Conservation (phyloP, 2,113 vertebrate genomes). For the Crotalus tigris region DNA sequence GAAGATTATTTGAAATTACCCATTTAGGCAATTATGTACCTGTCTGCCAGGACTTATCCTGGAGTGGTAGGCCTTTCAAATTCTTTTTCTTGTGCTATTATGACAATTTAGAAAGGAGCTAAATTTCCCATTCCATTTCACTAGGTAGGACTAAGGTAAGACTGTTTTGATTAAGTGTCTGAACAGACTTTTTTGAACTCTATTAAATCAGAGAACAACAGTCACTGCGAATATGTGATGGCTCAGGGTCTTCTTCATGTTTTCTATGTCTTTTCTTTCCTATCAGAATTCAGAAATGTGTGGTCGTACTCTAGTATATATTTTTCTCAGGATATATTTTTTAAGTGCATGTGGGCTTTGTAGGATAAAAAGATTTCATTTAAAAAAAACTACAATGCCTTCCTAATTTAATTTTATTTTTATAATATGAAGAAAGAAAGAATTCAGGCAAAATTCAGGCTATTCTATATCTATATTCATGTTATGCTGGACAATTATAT, state of each 20-base stretch:
- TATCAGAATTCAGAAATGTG: slow-evolving; percentile 9
- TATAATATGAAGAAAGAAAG: neutral
- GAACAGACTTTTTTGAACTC: neutral
- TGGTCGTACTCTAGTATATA: neutral
- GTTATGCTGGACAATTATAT: neutral
- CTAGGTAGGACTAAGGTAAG: neutral
- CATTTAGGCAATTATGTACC: slow-evolving; percentile 9
- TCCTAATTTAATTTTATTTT: neutral
- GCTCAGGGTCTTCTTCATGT: neutral
- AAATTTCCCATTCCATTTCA: neutral
- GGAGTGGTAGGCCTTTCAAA: neutral
- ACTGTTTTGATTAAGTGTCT: neutral
- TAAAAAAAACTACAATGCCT: neutral
- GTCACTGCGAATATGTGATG: neutral
- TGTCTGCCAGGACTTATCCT: neutral
- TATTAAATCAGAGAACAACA: neutral
- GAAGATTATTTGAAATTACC: slow-evolving; percentile 25
- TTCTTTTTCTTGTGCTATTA: neutral
- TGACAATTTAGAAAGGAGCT: neutral
- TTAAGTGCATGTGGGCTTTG: neutral
- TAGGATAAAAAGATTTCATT: neutral
- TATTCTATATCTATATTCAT: neutral
- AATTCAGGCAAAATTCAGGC: neutral
- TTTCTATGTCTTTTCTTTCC: neutral
- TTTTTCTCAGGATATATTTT: neutral